Percentiles rank a stretch among this genome's conserved stretches.
These are phyloP conservation scores for Gephyroberyx darwinii DNA, from an alignment of 2,797 vertebrate genomes.

Conservation along the genomic window DNA sequence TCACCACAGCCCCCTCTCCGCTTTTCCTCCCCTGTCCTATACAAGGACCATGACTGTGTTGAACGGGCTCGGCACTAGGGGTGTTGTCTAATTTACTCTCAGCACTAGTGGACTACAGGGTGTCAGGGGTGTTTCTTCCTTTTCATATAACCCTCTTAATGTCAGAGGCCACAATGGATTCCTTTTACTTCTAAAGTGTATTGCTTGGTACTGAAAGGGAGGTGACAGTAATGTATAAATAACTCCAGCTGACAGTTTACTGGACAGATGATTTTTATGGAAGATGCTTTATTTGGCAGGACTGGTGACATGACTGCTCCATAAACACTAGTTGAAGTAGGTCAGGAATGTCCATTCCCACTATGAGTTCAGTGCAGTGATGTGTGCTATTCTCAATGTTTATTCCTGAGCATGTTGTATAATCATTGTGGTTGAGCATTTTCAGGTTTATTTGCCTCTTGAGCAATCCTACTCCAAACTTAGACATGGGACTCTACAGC, in stretches of 20 bases:
- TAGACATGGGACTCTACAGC: not conserved
- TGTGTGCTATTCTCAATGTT: slow-evolving; percentile 16
- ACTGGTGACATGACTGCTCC: slow-evolving; percentile 28
- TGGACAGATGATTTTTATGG: slow-evolving; percentile 33
- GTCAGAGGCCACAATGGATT: slow-evolving; percentile 5
- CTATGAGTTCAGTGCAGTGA: slow-evolving; percentile 15
- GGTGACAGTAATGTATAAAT: slow-evolving; percentile 40
- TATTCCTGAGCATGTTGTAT: slow-evolving; percentile 28
- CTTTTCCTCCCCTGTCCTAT: slow-evolving; percentile 54
- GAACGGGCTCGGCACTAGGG: slow-evolving; percentile 12
- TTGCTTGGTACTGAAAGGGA: slow-evolving; percentile 11
- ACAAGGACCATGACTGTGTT: slow-evolving; percentile 26
- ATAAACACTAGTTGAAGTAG: slow-evolving; percentile 37
- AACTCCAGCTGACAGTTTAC: slow-evolving; percentile 39
- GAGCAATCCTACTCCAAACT: not conserved
- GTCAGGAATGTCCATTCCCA: slow-evolving; percentile 35
- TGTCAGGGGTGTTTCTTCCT: slow-evolving; percentile 25
- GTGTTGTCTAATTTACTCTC: slow-evolving; percentile 30
- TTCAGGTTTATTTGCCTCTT: slow-evolving; percentile 19
- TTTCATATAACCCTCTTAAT: slow-evolving; percentile 23
- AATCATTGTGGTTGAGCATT: slow-evolving; percentile 22
- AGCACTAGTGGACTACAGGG: slow-evolving; percentile 22
- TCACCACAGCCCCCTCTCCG: slow-evolving; percentile 59
- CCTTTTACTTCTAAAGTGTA: slow-evolving; percentile 5
- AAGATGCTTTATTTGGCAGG: slow-evolving; percentile 40